phyloP scores from a whole-genome alignment of 2,797 vertebrate genomes.

The Neosalanx taihuensis region DNA sequence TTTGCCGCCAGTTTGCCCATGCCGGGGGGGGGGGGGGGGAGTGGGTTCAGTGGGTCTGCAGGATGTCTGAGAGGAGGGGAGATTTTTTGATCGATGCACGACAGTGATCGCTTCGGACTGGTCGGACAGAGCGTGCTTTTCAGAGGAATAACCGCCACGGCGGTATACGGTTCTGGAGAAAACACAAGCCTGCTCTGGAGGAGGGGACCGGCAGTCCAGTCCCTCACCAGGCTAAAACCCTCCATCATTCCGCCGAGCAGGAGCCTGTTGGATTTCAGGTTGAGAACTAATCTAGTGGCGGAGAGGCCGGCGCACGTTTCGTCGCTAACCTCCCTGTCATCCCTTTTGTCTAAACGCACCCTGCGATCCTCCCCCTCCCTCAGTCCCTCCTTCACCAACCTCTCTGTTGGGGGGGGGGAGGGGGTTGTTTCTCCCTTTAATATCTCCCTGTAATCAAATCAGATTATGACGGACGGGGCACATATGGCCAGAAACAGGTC shows the following conservation, averaged over 20 bases:
- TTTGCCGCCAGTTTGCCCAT: slow-evolving; percentile 45
- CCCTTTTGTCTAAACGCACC: slow-evolving; percentile 52
- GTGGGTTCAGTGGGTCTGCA: background rate
- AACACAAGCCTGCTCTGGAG: slow-evolving; percentile 22
- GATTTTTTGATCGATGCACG: slow-evolving; percentile 32
- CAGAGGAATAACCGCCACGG: slow-evolving; percentile 50
- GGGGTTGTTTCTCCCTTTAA: slow-evolving; percentile 40
- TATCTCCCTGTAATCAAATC: slow-evolving; percentile 53
- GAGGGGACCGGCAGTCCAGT: background rate
- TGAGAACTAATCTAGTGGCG: slow-evolving; percentile 53
- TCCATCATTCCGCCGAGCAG: slow-evolving; percentile 40
- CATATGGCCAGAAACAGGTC: slow-evolving; percentile 60
- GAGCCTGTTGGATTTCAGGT: slow-evolving; percentile 55
- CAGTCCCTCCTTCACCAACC: slow-evolving; percentile 29
- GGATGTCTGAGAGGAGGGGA: slow-evolving; percentile 50
- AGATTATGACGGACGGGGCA: slow-evolving; percentile 57
- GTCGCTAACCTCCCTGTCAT: slow-evolving; percentile 45
- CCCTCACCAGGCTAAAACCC: background rate
- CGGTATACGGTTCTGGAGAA: slow-evolving; percentile 33
- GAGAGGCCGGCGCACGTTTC: slow-evolving; percentile 26
- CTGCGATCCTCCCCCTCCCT: slow-evolving; percentile 16
- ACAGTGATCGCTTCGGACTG: slow-evolving; percentile 72
- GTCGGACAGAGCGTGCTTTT: slow-evolving; percentile 65
- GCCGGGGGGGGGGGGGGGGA: slow-evolving; percentile 36
- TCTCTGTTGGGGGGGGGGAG: slow-evolving; percentile 14